Base-by-base conservation (phyloP, 2,797 vertebrate genomes). In the Pantherophis vulpinus region DNA sequence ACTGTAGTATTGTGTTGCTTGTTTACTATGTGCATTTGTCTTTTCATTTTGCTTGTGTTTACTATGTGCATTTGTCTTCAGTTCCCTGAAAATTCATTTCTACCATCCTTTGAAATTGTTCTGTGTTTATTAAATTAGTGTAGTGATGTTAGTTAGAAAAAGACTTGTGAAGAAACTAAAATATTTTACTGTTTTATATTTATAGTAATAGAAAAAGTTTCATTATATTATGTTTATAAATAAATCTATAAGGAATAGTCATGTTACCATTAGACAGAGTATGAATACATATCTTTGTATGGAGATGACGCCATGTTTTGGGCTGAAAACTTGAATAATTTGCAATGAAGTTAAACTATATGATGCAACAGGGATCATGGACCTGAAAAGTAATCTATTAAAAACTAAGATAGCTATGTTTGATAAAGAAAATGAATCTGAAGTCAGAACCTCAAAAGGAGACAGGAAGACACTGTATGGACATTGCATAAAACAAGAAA, bases 181-280 rank as follows among this genome's bases (percentile, higher is more conserved):
- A 0, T 79, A 23, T 29, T 61, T 88, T 60, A 32, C 23, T 89
- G 60, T 94, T 90, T 93, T 87, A 93, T 83, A 91, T 91, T 58
- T 66, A 47, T 0, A 1, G 87, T 90, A 96, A 95, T 94, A 95
- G 96, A 94, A 83, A 83, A 83, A 25, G 10, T 47, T 83, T 12
- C 10, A 83, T 47, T 83, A 47, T 83, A 83, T 47, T 47, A 83
- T 47, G 10, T 27, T 83, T 83, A 83, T 83, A 83, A 83, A 83
- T 47, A 83, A 47, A 83, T 83, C 20, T 47, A 4, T 83, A 83
- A 11, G 23, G 79, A 83, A 83, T 83, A 25, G 37, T 1, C 47
- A 23, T 47, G 20, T 83, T 83, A 23, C 47, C 37, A 83, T 83
- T 23, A 47, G 37, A 25, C 4, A 47, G 23, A 47, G 47, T 83